Conservation (phyloP, 2,797 vertebrate species). For the Rousettus madagascariensis region DNA sequence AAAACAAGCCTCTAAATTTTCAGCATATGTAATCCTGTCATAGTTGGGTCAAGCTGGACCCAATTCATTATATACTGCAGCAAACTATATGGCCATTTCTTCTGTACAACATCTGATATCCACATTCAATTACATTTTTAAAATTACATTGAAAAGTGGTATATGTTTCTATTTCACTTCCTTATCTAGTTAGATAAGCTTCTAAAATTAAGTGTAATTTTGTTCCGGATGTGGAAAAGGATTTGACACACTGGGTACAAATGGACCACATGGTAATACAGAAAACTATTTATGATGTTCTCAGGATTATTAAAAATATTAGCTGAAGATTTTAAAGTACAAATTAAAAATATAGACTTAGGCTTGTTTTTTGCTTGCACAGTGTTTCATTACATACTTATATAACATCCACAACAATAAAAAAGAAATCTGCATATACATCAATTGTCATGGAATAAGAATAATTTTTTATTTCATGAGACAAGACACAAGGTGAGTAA, state of each 20-base stretch:
- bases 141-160: not conserved
- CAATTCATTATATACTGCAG: not conserved
- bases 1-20: not conserved
- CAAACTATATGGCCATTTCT: not conserved
- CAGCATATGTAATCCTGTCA: not conserved
- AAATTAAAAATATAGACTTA: constrained; percentile 36
- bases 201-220: constrained; percentile 43
- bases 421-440: not conserved
- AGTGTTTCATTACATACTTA: constrained; percentile 15
- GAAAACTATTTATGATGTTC: not conserved
- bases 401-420: not conserved
- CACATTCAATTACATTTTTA: not conserved
- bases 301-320: constrained; percentile 43
- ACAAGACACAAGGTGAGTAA: constrained; percentile 1
- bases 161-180: not conserved
- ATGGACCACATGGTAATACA: not conserved
- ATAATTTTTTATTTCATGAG: constrained; percentile 41
- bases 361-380: not conserved
- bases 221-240: not conserved
- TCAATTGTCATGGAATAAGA: not conserved
- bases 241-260: constrained; percentile 37
- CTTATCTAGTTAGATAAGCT: constrained; percentile 21
- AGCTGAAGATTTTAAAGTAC: constrained; percentile 21
- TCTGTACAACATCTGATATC: not conserved
- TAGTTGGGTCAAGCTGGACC: not conserved